Base-by-base conservation (phyloP, 2,888 invertebrate genomes). In the Anaspis maculata region DNA sequence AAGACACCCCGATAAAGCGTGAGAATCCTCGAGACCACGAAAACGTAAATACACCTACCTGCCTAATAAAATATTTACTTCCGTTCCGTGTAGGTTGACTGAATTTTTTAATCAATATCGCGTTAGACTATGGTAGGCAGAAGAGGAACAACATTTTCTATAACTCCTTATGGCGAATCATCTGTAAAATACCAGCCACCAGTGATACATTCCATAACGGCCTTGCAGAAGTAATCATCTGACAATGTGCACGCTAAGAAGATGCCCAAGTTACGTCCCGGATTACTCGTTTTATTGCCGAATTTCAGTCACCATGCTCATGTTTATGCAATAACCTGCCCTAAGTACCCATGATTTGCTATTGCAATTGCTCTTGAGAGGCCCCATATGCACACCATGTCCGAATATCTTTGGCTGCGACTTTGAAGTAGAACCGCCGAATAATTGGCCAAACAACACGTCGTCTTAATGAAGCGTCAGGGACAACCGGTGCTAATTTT, bases 1-100 rank as follows among this genome's bases (percentile, higher is more conserved):
- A 34, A 34, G 28, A 28, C 35, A 25, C 23, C 13, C 31, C 13
- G 32, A 32, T 32, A 37, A 37, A 32, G 25, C 37, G 37, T 37
- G 37, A 37, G 37, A 37, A 37, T 37, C 28, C 28, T 25, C 37
- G 34, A 15, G 28, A 33, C 16, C 19, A 15, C n/a, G n/a, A n/a
- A n/a, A n/a, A n/a, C 10, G 31, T 31, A 21, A n/a, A 15, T 3
- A n/a, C n/a, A 11, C 25, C 26, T 26, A 24, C 27, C n/a, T 34
- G 27, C 14, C 27, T 28, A 19, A 16, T 28, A 24, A 16, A 34
- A 34, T 34, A 34, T 34, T 34, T 34, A 34, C 34, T 34, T 34
- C 34, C 34, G 27, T 24, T 28, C 19, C 19, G 19, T 19, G 5
- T 19, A n/a, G n/a, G n/a, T n/a, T n/a, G n/a, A n/a, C n/a, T n/a